A percentile compares a stretch with the other conserved stretches of the same genome.
These are phyloP conservation scores for Microchrysa polita DNA, from an alignment of 2,888 invertebrate genomes.

Conservation along the genomic window DNA sequence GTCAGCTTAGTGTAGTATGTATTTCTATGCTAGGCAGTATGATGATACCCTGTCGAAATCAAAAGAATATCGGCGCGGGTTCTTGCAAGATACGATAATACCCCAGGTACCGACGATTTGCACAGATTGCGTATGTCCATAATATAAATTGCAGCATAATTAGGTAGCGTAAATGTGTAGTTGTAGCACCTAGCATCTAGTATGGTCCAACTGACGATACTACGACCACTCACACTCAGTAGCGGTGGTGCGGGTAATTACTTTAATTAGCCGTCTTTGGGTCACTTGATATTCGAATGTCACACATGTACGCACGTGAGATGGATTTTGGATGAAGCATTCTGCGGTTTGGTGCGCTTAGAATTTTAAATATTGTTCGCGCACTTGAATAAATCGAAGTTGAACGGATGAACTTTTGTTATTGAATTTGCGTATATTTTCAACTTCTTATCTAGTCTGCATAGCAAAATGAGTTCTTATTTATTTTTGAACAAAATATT, in stretches of 20 bases:
- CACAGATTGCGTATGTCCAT: background rate
- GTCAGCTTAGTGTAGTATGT: too few species aligned
- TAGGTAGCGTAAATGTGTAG: background rate
- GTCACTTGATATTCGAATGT: slow-evolving; percentile 16
- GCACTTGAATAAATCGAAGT: background rate
- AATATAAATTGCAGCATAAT: slow-evolving; percentile 2
- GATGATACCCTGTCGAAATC: background rate
- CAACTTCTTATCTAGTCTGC: background rate
- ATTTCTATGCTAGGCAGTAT: too few species aligned
- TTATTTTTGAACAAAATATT: slow-evolving; percentile 24
- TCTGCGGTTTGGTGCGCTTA: background rate
- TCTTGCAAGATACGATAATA: background rate
- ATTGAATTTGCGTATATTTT: slow-evolving; percentile 19
- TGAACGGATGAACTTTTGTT: background rate
- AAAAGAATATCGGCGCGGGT: background rate
- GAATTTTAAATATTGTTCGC: slow-evolving; percentile 13
- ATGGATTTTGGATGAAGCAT: slow-evolving; percentile 28
- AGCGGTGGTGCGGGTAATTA: background rate
- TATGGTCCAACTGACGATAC: background rate
- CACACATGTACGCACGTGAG: slow-evolving; percentile 31
- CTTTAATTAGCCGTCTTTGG: slow-evolving; percentile 8
- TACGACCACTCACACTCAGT: background rate
- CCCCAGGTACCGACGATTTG: too few species aligned
- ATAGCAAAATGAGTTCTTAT: too few species aligned
- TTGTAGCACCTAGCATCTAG: background rate